phyloP scores from a whole-genome alignment of 2,888 invertebrate species.

The Cheiracanthium punctorium region DNA sequence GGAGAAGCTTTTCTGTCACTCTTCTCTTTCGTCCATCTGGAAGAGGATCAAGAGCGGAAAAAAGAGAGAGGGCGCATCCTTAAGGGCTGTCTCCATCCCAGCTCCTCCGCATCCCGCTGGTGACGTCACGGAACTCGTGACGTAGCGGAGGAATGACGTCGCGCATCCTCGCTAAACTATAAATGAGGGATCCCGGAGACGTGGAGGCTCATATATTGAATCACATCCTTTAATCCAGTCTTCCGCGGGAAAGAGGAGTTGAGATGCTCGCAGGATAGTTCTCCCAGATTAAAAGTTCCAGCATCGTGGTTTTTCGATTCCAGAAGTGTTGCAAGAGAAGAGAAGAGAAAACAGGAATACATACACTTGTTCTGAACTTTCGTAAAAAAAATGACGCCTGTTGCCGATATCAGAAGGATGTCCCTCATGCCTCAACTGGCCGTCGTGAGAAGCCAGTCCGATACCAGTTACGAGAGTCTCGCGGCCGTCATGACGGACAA shows the following conservation, averaged over 20 bases:
- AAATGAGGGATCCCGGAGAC: not conserved
- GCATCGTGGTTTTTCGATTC: not conserved
- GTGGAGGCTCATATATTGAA: slow-evolving; percentile 4
- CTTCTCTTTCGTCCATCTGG: slow-evolving; percentile 6
- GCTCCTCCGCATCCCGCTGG: slow-evolving; percentile 51
- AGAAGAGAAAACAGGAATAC: no score
- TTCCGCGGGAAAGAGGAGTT: not conserved
- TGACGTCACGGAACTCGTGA: slow-evolving; percentile 17
- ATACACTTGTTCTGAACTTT: no score
- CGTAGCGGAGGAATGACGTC: slow-evolving; percentile 36
- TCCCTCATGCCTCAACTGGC: slow-evolving; percentile 25
- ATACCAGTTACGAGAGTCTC: slow-evolving; percentile 49
- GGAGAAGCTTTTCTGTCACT: slow-evolving; percentile 2
- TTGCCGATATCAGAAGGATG: slow-evolving; percentile 33
- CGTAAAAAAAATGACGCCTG: slow-evolving; percentile 40
- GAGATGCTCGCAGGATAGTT: not conserved
- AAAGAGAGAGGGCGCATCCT: not conserved
- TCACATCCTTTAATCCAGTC: slow-evolving; percentile 39
- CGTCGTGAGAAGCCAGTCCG: slow-evolving; percentile 54
- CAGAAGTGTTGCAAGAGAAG: no score
- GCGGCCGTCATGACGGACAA: slow-evolving; percentile 23
- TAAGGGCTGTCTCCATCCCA: slow-evolving; percentile 17
- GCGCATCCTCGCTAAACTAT: slow-evolving; percentile 5
- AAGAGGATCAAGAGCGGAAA: slow-evolving; percentile 18
- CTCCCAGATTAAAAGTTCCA: not conserved